Base-by-base conservation (phyloP, 2,888 invertebrate species). In the Erynnis tages region DNA sequence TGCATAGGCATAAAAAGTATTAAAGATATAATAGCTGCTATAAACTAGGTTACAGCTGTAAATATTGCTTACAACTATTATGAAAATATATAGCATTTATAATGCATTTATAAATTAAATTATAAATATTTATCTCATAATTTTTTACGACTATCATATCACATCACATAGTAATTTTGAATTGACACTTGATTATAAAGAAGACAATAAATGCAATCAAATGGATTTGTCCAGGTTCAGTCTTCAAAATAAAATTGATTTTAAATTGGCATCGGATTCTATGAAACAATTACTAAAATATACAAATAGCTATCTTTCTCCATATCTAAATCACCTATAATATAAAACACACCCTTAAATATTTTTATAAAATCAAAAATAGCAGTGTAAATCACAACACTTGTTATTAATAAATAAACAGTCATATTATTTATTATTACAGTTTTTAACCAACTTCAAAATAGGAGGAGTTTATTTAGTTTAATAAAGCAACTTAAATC, bases 41-140 rank as follows among this genome's bases (percentile, higher is more conserved):
- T 29, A 10, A 44, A 46, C 30, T 47, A 23, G 35, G 21, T 37
- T 45, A 56, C 38, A 14, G 41, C 16, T 8, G 11, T 44, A 35
- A 54, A 53, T 32, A 47, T 46, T 40, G 45, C 43, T 43, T 27
- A 29, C 16, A 34, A 4, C 4, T 34, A 53, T 49, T 30, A 13
- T 58, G 49, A 58, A 41, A 50, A 55, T 61, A n/a, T 61, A 50
- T 46, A 65, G 76, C 76, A 75, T 76, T 74, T 56, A 60, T 60
- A 75, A 76, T 77, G 74, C 73, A 27, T 58, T 55, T 58, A 67
- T 66, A 66, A 64, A 45, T 54, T 54, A 32, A 10, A 17, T 21
- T 13, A 13, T 27, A 37, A 30, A 48, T 32, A 54, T 32, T 32
- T 48, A 43, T 41, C 23, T 10, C 32, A 38, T 30, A 34, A 7